phyloP scores from a whole-genome alignment of 2,888 invertebrate species.

The Andrena marginata region DNA sequence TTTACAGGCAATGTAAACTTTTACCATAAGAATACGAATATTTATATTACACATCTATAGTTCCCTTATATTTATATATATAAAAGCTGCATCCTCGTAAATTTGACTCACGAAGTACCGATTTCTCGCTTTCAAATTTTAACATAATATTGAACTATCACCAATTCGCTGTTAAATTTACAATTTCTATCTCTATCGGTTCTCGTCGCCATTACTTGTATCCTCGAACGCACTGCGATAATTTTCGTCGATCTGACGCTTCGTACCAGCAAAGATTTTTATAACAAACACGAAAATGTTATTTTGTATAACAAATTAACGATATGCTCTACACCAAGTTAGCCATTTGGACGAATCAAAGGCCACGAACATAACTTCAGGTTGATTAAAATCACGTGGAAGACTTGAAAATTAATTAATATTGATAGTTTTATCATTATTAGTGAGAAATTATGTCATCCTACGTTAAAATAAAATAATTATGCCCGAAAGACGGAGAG shows the following conservation, averaged over 20 bases:
- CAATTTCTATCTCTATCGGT: neutral
- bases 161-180: neutral
- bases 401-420: neutral
- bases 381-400: constrained; percentile 12
- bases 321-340: constrained; percentile 54
- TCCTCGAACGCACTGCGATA: neutral
- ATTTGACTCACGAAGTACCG: neutral
- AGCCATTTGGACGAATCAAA: constrained; percentile 25
- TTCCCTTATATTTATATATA: constrained; percentile 23
- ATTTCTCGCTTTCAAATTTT: neutral
- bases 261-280: constrained; percentile 14
- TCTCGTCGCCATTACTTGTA: neutral
- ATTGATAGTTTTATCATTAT: no score
- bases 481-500: neutral
- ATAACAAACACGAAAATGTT: constrained; percentile 37
- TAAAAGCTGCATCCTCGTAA: constrained; percentile 24
- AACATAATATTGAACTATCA: constrained; percentile 22
- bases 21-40: constrained; percentile 34
- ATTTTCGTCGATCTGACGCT: neutral
- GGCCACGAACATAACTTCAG: constrained; percentile 10
- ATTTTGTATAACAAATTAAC: constrained; percentile 54
- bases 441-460: no score
- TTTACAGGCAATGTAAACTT: constrained; percentile 50
- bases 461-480: neutral
- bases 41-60: constrained; percentile 45